These are phyloP conservation scores for Ellobium chinense DNA, from an alignment of 2,888 invertebrate species.

Conservation along the genomic window DNA sequence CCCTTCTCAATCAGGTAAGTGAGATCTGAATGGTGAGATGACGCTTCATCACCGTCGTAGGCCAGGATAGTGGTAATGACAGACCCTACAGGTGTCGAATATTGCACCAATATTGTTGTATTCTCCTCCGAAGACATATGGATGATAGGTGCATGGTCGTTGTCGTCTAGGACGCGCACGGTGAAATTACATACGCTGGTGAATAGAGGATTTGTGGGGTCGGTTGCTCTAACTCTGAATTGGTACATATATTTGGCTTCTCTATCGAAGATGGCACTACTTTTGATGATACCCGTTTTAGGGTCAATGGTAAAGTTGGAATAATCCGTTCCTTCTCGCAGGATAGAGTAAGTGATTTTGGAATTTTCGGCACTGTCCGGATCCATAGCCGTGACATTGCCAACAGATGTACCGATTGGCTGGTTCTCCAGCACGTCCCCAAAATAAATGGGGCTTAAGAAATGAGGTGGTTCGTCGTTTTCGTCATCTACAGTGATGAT, in stretches of 20 bases:
- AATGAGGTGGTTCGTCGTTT: constrained; percentile 96
- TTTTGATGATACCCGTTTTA: constrained; percentile 89
- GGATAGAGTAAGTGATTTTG: constrained; percentile 79
- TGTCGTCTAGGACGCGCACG: constrained; percentile 96
- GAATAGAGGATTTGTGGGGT: constrained; percentile 83
- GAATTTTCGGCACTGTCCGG: constrained; percentile 94
- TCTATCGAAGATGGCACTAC: constrained; percentile 89
- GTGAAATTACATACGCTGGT: constrained; percentile 94
- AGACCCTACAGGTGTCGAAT: constrained; percentile 64
- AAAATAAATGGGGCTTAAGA: constrained; percentile 88
- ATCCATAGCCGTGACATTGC: constrained; percentile 94
- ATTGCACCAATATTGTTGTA: constrained; percentile 65
- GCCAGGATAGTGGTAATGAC: constrained; percentile 85
- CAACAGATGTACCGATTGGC: constrained; percentile 91
- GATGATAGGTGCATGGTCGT: constrained; percentile 91
- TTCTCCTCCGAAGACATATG: constrained; percentile 66
- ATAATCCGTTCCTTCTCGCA: constrained; percentile 35
- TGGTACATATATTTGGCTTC: constrained; percentile 91
- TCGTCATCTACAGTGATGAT: constrained; percentile 94
- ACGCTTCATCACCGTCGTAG: constrained; percentile 93
- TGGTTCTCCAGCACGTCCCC: constrained; percentile 93
- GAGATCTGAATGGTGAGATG: constrained; percentile 79
- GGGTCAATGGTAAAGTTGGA: constrained; percentile 83
- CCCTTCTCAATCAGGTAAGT: constrained; percentile 84
- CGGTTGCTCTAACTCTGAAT: constrained; percentile 90